Conservation (phyloP, 2,888 invertebrate species). For the Calliopum simillimum region DNA sequence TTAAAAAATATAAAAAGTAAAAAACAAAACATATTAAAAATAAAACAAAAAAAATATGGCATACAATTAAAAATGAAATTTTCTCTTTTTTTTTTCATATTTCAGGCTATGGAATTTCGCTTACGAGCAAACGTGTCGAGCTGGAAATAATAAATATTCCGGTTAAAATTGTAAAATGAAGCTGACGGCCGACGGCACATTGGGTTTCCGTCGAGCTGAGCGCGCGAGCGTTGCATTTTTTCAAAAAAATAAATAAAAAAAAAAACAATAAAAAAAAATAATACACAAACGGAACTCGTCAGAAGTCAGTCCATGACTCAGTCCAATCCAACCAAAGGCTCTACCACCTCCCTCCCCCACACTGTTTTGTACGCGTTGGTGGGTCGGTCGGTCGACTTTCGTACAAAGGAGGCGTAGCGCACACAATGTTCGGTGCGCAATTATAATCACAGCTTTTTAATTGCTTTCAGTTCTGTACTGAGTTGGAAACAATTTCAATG, state of each 20-base stretch:
- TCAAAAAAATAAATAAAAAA: neutral
- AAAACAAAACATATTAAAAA: neutral
- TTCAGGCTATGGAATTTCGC: slow-evolving; percentile 5
- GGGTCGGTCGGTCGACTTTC: slow-evolving; percentile 9
- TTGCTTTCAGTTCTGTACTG: slow-evolving; percentile 56
- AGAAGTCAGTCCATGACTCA: slow-evolving; percentile 23
- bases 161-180: slow-evolving; percentile 42
- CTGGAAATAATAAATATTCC: slow-evolving; percentile 43
- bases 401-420: neutral
- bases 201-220: slow-evolving; percentile 36
- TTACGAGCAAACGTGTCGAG: slow-evolving; percentile 30
- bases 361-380: slow-evolving; percentile 40
- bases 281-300: slow-evolving; percentile 21
- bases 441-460: slow-evolving; percentile 58
- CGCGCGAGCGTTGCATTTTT: neutral
- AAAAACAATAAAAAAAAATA: neutral
- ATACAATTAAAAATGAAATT: slow-evolving; percentile 24
- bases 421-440: slow-evolving; percentile 48
- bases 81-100: neutral
- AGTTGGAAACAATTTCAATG: slow-evolving; percentile 50
- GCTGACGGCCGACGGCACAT: slow-evolving; percentile 40
- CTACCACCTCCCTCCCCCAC: slow-evolving; percentile 20
- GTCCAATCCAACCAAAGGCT: slow-evolving; percentile 16
- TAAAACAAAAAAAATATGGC: slow-evolving; percentile 7
- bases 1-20: neutral